phyloP scores from a whole-genome alignment of 2,113 vertebrate genomes.

The Ellobius talpinus region DNA sequence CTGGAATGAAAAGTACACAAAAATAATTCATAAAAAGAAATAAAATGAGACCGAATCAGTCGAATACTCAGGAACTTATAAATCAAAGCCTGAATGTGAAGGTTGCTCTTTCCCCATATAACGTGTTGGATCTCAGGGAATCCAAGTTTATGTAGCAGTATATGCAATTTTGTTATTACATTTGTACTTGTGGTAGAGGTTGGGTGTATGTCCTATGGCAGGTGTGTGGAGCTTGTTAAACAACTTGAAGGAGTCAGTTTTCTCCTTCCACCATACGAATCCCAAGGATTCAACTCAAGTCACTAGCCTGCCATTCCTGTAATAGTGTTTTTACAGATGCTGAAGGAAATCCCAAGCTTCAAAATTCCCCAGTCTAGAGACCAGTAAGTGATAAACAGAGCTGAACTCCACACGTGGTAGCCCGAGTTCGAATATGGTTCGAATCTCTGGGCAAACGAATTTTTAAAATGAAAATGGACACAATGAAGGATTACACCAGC shows the following conservation, averaged over 20 bases:
- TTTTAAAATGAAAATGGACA: conserved; percentile 41
- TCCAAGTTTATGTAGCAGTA: not conserved
- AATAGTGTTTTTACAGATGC: not conserved
- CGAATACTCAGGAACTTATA: not conserved
- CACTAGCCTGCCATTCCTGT: not conserved
- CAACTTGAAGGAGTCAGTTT: not conserved
- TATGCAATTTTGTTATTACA: not conserved
- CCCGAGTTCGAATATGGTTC: conserved; percentile 5
- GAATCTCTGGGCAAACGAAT: conserved; percentile 18
- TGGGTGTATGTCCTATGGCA: not conserved
- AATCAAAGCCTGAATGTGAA: not conserved
- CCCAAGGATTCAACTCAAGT: not conserved
- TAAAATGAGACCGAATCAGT: not conserved
- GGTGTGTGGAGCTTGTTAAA: not conserved
- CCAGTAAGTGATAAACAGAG: conserved; percentile 4
- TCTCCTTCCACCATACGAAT: not conserved
- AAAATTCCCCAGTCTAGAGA: not conserved
- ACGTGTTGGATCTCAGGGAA: not conserved
- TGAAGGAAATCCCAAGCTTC: not conserved
- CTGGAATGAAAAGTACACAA: not conserved
- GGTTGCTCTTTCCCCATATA: not conserved
- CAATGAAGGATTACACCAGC: conserved; percentile 15
- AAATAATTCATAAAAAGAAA: conserved; percentile 43
- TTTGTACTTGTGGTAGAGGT: not conserved
- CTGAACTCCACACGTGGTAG: not conserved